Base-by-base conservation (phyloP, 2,888 invertebrate genomes). In the Phragmatobia fuliginosa region DNA sequence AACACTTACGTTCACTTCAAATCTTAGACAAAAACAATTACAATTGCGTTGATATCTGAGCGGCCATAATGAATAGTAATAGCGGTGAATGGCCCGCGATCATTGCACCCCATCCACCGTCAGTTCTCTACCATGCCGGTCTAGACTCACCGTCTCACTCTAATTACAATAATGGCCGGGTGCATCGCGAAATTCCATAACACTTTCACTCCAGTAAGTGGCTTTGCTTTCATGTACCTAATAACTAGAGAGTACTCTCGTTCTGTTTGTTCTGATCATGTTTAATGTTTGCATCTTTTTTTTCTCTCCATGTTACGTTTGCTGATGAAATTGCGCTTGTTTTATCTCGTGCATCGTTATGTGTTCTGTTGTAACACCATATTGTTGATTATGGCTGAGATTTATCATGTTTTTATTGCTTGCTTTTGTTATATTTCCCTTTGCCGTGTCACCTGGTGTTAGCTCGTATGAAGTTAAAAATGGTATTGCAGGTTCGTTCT, bases 171-270 rank as follows among this genome's bases (percentile, higher is more conserved):
- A 88, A 89, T 88, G 79, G 84, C 78, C 80, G 84, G 88, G 88
- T 88, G 89, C 90, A 90, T 91, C 91, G 88, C 89, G 77, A 86
- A 90, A 89, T 91, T 88, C 92, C 87, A 90, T 90, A 88, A 83
- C 87, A 92, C 93, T 93, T 93, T 93, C 93, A 91, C 93, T 87
- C 68, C 77, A 84, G 79, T 85, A 82, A 88, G 84, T 87, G 87
- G 86, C 86, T 88, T 90, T 88, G 89, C 91, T 91, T 91, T 91
- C 89, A 84, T 90, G 84, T 86, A 82, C 82, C 81, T 87, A 85
- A 87, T 88, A 83, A 82, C 73, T 78, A 79, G 78, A 82, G 79
- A 79, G 77, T 72, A 77, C 62, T 83, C 71, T 78, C 76, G 67
- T 73, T 75, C 67, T 73, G 73, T 71, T 75, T 75, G 77, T 78